Conservation (phyloP, 2,113 vertebrate genomes). For the Rhagologus leucostigma region DNA sequence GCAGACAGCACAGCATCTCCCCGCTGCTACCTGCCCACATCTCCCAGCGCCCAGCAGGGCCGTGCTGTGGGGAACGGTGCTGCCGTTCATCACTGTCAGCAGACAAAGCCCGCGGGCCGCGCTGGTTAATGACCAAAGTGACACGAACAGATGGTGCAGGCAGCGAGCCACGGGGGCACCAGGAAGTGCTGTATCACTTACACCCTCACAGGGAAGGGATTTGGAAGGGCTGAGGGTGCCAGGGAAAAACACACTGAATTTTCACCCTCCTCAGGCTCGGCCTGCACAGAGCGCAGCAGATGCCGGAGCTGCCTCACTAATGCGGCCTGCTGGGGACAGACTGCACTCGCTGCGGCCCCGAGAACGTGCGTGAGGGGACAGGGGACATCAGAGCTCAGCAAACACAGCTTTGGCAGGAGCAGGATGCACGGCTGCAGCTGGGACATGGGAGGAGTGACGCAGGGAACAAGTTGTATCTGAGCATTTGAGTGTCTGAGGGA, state of each 20-base stretch:
- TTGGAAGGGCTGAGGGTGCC: background rate
- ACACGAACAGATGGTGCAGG: conserved; percentile 5
- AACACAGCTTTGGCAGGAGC: background rate
- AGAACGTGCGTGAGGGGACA: background rate
- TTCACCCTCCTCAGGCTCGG: background rate
- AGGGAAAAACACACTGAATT: fast-evolving
- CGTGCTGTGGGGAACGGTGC: background rate
- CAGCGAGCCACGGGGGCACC: background rate
- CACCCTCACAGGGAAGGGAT: background rate
- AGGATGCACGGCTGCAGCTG: background rate
- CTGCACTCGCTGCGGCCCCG: background rate
- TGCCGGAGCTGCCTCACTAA: background rate
- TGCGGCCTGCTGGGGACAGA: fast-evolving
- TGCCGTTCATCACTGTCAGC: background rate
- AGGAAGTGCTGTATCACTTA: background rate
- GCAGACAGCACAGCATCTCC: background rate
- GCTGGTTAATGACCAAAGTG: background rate
- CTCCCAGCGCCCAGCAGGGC: fast-evolving
- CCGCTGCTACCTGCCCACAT: background rate
- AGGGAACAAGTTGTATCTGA: background rate
- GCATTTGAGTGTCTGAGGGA: background rate
- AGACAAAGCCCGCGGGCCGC: background rate
- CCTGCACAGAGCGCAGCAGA: fast-evolving
- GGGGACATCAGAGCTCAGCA: background rate
- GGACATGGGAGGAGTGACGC: fast-evolving